Base-by-base conservation (phyloP, 1,140 invertebrate genomes). In the Acromyrmex heyeri region DNA sequence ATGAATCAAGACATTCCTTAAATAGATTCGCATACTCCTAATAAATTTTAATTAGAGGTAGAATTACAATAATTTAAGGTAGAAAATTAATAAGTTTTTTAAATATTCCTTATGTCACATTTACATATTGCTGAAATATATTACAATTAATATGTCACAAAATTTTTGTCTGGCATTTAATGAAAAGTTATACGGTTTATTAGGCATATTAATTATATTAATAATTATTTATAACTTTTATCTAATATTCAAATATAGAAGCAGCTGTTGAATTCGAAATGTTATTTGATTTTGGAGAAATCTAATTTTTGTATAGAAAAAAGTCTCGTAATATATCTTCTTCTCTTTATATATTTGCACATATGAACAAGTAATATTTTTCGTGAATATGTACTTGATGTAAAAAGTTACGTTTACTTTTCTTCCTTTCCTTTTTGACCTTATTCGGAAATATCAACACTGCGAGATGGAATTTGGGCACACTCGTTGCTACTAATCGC, bases 371-470 rank as follows among this genome's bases (percentile, higher is more conserved):
- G 24, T 57, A 81, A 70, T 81, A 72, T 72, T 78, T 78, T 53
- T 50, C 27, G 18, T 21, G 44, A 34, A 72, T 72, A 72, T 14
- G 34, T 70, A 57, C 3, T 0, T 12, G 53, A 61, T 57, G 14
- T 72, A 55, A 24, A 70, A 61, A 72, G 38, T 1, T 38, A 30
- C 10, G 14, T 24, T 38, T 14, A 2, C 1, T 5, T 2, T 7
- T 34, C 18, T 7, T 2, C 2, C 61, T n/a, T 57, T 18, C 16
- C 6, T 2, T 1, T 57, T 21, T 18, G 65, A 70, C 10, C 4
- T 72, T 72, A 70, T 57, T 18, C 6, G 3, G 18, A 82, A 82
- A 82, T 73, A 72, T 70, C 24, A 72, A 81, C 65, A 38, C 4
- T 24, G 21, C 12, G 18, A 79, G 44, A 50, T 24, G 8, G 34